phyloP scores from a whole-genome alignment of 2,113 vertebrate genomes.

The Ciconia maguari region DNA sequence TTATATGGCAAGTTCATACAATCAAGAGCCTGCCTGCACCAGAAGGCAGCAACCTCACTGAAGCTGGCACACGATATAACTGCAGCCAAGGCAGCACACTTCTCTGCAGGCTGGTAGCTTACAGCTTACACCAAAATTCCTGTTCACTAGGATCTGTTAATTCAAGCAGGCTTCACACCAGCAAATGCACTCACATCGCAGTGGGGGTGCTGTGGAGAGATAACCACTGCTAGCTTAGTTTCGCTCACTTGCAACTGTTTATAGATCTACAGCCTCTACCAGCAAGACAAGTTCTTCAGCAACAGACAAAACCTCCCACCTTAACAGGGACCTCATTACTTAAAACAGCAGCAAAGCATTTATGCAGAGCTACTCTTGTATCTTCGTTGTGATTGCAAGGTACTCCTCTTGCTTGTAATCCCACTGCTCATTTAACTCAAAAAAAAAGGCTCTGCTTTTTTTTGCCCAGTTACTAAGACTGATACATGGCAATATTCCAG shows the following conservation, averaged over 20 bases:
- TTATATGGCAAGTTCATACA: not conserved
- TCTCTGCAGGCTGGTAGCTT: not conserved
- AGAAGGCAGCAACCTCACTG: not conserved
- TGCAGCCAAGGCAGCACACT: not conserved
- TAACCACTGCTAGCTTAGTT: not conserved
- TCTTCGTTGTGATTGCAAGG: not conserved
- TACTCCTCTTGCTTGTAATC: not conserved
- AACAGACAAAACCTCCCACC: not conserved
- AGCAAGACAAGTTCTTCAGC: slow-evolving; percentile 1
- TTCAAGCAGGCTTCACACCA: not conserved
- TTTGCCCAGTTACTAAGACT: not conserved
- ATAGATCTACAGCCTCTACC: not conserved
- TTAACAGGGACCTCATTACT: not conserved
- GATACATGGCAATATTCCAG: not conserved
- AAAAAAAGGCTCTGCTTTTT: not conserved
- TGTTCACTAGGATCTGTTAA: not conserved
- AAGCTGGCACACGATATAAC: rapidly evolving
- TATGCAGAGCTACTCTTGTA: not conserved
- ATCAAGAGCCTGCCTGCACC: not conserved
- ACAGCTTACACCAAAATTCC: not conserved
- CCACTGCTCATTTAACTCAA: not conserved
- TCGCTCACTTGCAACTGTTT: not conserved
- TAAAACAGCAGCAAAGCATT: not conserved
- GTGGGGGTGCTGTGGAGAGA: not conserved
- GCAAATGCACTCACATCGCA: not conserved